Evolutionary conservation across 2,113 vertebrate species (phyloP).

Genomic region (Tetrao urogallus): DNA sequence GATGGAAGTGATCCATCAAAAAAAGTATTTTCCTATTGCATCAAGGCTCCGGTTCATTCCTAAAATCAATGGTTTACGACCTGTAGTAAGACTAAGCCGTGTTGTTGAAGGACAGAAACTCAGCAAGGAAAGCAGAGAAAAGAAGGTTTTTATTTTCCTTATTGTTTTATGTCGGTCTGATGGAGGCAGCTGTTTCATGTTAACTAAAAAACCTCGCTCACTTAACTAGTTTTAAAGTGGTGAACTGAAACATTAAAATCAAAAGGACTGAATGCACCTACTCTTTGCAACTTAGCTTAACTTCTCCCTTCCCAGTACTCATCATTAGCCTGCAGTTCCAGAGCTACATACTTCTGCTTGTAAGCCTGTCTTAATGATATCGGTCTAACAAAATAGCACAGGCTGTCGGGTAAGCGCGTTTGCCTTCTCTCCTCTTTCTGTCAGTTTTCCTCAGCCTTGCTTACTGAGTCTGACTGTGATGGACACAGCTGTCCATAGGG

Average conservation of each 20-base stretch:
- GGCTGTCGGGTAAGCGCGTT: fast-evolving
- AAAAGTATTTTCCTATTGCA: constrained; percentile 50
- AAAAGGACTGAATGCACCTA: not conserved
- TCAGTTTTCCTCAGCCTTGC: not conserved
- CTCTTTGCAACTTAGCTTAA: not conserved
- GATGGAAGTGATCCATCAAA: constrained; percentile 51
- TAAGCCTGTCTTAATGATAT: not conserved
- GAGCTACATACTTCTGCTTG: not conserved
- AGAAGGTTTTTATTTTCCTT: constrained; percentile 48
- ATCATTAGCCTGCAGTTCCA: not conserved
- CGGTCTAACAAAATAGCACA: not conserved
- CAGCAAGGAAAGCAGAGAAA: constrained; percentile 41
- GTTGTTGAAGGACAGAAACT: constrained; percentile 48
- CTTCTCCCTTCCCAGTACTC: not conserved
- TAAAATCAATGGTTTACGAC: constrained; percentile 86
- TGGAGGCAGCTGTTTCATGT: not conserved
- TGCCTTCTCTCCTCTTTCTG: not conserved
- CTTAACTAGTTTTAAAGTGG: not conserved
- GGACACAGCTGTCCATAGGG: not conserved
- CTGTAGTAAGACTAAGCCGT: constrained; percentile 82
- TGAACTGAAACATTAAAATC: not conserved
- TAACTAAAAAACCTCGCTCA: no score
- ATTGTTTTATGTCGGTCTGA: not conserved
- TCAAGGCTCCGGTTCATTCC: constrained; percentile 92
- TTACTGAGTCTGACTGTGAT: not conserved